A percentile compares a stretch with the other conserved stretches of the same genome.
These are phyloP conservation scores for Rhagoletis zephyria DNA, from an alignment of 1,140 invertebrate species.

Conservation along the genomic window DNA sequence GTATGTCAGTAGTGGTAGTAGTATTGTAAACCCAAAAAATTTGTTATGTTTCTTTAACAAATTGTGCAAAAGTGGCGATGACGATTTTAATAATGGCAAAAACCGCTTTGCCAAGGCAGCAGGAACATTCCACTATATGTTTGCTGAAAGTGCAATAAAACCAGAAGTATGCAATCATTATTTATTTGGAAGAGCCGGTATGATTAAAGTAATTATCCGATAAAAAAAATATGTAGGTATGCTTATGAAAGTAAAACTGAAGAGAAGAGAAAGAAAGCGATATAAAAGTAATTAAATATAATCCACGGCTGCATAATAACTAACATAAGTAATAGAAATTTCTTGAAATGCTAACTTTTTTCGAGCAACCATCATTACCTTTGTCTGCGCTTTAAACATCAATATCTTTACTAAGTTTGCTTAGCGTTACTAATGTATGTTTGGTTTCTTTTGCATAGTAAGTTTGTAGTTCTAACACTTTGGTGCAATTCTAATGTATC, in stretches of 20 bases:
- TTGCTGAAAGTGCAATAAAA: conserved; percentile 18
- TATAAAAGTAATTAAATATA: neutral
- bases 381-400: neutral
- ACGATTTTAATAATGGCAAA: neutral
- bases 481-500: conserved; percentile 5
- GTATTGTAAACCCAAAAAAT: neutral
- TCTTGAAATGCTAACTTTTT: neutral
- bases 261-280: neutral
- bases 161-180: neutral
- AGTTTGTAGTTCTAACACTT: neutral
- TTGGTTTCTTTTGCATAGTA: neutral
- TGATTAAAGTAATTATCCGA: too few relatives aligned
- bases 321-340: neutral
- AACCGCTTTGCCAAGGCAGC: neutral
- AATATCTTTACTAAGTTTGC: too few relatives aligned
- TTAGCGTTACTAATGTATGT: too few relatives aligned
- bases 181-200: too few relatives aligned
- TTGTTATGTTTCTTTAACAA: neutral
- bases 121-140: neutral
- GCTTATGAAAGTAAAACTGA: neutral
- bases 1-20: neutral
- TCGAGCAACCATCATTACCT: neutral
- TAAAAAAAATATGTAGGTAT: too few relatives aligned
- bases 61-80: neutral
- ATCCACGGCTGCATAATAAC: neutral